Evolutionary conservation across 2,888 invertebrate genomes (phyloP), one percentile per base, ranked within the genome.

Genomic region (Chromoteleia sp.): DNA sequence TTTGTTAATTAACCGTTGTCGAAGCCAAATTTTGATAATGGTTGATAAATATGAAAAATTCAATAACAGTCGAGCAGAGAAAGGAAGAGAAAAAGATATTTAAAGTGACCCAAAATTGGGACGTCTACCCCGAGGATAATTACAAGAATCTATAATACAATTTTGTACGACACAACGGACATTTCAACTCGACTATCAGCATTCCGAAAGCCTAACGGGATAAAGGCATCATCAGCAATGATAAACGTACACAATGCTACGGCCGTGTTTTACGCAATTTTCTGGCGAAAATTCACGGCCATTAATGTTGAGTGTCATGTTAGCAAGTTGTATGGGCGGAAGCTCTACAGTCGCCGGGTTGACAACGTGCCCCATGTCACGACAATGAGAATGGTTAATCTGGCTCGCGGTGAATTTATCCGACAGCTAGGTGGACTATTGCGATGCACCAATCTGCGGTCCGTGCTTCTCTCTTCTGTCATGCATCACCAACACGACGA

Each of bases 221-320:
- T 48, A 65, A 63, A 63, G 39, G 30, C 56, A 65, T 71, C 45
- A 58, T 43, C 45, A 56, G 63, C 54, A 56, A 45, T 54, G 63
- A 78, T 63, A 65, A 71, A 58, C 39, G 45, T 43, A 50, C 15
- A 54, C 54, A 77, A 63, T 68, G 45, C 30, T 17, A 17, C 17
- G 45, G 33, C 33, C 25, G 39, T 45, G 54, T 70, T 70, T 71
- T 68, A 63, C 52, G 59, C 45, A 56, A 81, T 81, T 77, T 75
- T 71, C 56, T 52, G 61, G 21, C 67, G 43, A 68, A 77, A 70
- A 71, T 78, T 78, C 67, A 61, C 33, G 67, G 71, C 52, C 54
- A 78, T 78, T 78, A 71, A 78, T 82, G 78, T 78, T 75, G 75
- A 82, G 82, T 78, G 82, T 71, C 82, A 70, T 71, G 73, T 76